phyloP scores from a whole-genome alignment of 2,888 invertebrate species.

The Scrobipalpa costella region DNA sequence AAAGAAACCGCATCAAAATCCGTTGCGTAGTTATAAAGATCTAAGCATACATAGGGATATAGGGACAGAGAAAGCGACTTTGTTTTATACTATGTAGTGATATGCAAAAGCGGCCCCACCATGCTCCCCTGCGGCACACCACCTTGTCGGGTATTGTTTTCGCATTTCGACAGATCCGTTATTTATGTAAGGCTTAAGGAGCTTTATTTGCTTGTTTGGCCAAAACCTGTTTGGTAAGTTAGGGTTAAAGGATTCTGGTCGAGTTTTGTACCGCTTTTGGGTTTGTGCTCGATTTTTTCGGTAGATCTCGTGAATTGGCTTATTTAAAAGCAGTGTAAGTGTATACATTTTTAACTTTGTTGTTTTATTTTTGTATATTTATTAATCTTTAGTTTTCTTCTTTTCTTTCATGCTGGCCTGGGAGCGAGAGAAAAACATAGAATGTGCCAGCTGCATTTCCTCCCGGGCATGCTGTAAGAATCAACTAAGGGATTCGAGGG shows the following conservation, averaged over 20 bases:
- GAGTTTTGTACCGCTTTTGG: slow-evolving; percentile 23
- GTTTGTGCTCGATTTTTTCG: slow-evolving; percentile 18
- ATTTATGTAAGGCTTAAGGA: slow-evolving; percentile 72
- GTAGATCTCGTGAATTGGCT: background rate
- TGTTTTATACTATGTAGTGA: no score
- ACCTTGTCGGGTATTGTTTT: slow-evolving; percentile 73
- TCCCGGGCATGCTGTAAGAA: no score
- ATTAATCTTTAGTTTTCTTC: no score
- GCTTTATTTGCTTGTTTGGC: slow-evolving; percentile 54
- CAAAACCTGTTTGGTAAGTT: slow-evolving; percentile 40
- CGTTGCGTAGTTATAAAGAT: no score
- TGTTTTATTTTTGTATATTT: no score
- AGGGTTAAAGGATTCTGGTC: slow-evolving; percentile 49
- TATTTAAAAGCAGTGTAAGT: background rate
- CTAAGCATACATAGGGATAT: no score
- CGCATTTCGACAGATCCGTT: slow-evolving; percentile 71
- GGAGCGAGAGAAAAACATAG: no score
- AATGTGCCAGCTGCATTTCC: no score
- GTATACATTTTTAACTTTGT: background rate
- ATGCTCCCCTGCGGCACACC: slow-evolving; percentile 48
- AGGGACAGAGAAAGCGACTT: no score
- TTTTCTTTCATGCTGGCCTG: no score
- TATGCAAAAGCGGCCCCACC: slow-evolving; percentile 56
- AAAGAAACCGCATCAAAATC: no score
- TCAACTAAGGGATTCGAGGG: no score